These are phyloP conservation scores for Cyanoramphus novaezelandiae DNA, from an alignment of 2,113 vertebrate species.

Conservation along the genomic window DNA sequence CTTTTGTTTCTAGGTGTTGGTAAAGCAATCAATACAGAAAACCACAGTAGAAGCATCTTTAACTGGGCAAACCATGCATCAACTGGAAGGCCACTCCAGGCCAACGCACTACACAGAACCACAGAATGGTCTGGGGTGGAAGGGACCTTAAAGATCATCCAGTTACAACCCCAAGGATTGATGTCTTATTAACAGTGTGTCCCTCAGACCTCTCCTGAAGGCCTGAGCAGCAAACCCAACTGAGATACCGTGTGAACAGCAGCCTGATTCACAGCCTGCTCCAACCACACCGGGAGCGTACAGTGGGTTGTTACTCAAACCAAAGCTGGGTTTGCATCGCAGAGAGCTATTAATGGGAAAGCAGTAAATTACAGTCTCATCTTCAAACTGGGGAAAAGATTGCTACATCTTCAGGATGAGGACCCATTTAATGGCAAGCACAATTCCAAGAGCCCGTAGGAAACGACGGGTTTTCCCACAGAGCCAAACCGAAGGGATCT, in stretches of 20 bases:
- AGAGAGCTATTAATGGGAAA: not conserved
- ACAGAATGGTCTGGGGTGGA: not conserved
- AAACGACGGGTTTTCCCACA: not conserved
- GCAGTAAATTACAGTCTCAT: not conserved
- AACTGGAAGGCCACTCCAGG: not conserved
- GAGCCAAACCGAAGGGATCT: not conserved
- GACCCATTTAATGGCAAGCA: slow-evolving; percentile 1
- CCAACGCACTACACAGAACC: not conserved
- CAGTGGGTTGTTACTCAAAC: not conserved
- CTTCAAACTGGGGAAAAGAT: not conserved
- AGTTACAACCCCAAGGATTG: not conserved
- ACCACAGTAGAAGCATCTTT: not conserved
- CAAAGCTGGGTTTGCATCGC: not conserved
- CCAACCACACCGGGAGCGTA: not conserved
- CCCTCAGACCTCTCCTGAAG: not conserved
- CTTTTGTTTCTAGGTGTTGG: not conserved
- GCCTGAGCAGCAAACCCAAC: not conserved
- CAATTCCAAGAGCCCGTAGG: not conserved
- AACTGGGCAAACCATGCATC: accelerated
- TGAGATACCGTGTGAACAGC: accelerated
- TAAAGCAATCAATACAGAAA: not conserved
- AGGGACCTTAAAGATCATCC: not conserved
- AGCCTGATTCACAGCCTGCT: not conserved
- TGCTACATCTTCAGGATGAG: not conserved
- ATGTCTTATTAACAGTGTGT: not conserved